Evolutionary conservation across 2,888 invertebrate species (phyloP).

Genomic region (Eristalis intricaria): DNA sequence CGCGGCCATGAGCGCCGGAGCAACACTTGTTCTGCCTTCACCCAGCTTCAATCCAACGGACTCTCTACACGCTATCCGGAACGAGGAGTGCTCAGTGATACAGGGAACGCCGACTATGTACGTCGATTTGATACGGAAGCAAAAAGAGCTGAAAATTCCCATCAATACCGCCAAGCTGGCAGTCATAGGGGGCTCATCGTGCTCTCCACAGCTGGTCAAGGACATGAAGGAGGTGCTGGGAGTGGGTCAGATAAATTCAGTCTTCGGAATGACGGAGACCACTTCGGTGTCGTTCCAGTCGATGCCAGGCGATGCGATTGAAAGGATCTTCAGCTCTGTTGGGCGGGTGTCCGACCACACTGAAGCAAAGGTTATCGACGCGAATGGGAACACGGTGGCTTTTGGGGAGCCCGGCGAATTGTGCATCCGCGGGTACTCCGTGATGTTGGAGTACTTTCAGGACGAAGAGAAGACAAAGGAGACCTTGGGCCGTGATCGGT

Average conservation of each 20-base stretch:
- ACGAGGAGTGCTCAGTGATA: constrained; percentile 87
- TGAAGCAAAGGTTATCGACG: constrained; percentile 85
- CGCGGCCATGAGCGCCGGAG: constrained; percentile 84
- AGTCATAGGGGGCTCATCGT: constrained; percentile 88
- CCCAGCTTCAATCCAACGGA: constrained; percentile 84
- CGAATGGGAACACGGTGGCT: constrained; percentile 84
- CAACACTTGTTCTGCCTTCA: constrained; percentile 85
- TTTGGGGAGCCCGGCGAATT: constrained; percentile 88
- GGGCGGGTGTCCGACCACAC: constrained; percentile 83
- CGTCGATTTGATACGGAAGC: constrained; percentile 86
- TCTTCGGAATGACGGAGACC: constrained; percentile 85
- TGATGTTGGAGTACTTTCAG: constrained; percentile 89
- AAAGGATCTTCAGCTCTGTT: constrained; percentile 82
- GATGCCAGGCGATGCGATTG: constrained; percentile 80
- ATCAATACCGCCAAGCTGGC: constrained; percentile 83
- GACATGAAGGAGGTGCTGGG: constrained; percentile 82
- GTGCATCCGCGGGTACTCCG: constrained; percentile 86
- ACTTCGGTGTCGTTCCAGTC: constrained; percentile 83
- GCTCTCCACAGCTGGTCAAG: constrained; percentile 84
- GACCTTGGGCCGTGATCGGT: constrained; percentile 85
- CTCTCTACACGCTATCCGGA: constrained; percentile 84
- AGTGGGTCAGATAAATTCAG: constrained; percentile 82
- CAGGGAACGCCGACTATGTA: constrained; percentile 95
- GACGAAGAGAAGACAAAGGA: constrained; percentile 88
- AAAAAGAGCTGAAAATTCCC: constrained; percentile 81